Evolutionary conservation across 2,113 vertebrate genomes (phyloP).

Genomic region (Sinocyclocheilus grahami): DNA sequence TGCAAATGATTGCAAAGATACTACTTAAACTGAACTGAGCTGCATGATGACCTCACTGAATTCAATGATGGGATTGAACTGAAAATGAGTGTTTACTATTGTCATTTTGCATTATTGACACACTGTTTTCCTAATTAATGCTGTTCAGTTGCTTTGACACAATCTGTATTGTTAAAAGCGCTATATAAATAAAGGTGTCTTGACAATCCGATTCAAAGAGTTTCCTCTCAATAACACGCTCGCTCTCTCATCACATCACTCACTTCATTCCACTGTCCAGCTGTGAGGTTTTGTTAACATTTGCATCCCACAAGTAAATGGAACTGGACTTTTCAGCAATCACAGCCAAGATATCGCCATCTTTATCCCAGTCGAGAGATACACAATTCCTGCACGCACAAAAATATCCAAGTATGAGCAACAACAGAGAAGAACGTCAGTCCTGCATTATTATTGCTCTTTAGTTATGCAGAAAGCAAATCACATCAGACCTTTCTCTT

Average conservation of each 20-base stretch:
- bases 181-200: too few species aligned
- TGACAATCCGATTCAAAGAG: too few species aligned
- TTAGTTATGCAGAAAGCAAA: not conserved
- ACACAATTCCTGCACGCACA: slow-evolving; percentile 78
- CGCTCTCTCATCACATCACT: slow-evolving; percentile 38
- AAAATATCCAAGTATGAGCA: not conserved
- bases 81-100: too few species aligned
- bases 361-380: slow-evolving; percentile 96
- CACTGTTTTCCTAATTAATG: too few species aligned
- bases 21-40: too few species aligned
- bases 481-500: not conserved
- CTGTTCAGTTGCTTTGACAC: too few species aligned
- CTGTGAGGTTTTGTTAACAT: slow-evolving; percentile 89
- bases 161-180: too few species aligned
- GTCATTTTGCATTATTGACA: too few species aligned
- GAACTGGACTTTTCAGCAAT: slow-evolving; percentile 90
- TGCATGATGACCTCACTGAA: too few species aligned
- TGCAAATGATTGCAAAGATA: too few species aligned
- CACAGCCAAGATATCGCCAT: slow-evolving; percentile 91
- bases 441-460: not conserved
- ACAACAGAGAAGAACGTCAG: not conserved
- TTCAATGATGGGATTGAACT: too few species aligned
- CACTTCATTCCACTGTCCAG: slow-evolving; percentile 94
- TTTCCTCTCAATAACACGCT: too few species aligned
- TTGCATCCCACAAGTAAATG: slow-evolving; percentile 93